A percentile compares a stretch with the other conserved stretches of the same genome.
Conservation (phyloP, 2,797 vertebrate species). For the Chelon labrosus region DNA sequence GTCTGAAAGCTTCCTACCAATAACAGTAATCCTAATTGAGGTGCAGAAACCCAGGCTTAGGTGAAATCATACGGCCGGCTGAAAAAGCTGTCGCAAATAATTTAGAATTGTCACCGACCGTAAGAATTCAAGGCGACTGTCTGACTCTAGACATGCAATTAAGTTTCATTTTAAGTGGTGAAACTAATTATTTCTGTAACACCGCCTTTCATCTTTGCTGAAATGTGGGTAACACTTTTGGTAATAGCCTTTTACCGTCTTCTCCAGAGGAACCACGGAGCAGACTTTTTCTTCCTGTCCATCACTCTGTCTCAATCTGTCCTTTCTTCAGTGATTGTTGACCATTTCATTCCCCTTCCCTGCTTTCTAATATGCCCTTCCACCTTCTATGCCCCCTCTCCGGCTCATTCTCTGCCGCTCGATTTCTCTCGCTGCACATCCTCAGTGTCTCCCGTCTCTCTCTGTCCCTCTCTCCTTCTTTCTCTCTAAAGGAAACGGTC, state of each 20-base stretch:
- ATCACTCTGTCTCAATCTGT: background rate
- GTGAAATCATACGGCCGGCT: slow-evolving; percentile 12
- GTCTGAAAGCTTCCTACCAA: slow-evolving; percentile 31
- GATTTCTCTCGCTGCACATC: slow-evolving; percentile 27
- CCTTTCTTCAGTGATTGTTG: background rate
- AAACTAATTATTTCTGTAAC: slow-evolving; percentile 43
- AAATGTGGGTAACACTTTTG: slow-evolving; percentile 20
- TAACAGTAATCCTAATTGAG: slow-evolving; percentile 40
- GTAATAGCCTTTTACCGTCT: slow-evolving; percentile 5
- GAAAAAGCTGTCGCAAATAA: slow-evolving; percentile 15
- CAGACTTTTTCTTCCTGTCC: slow-evolving; percentile 1
- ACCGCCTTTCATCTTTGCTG: slow-evolving; percentile 20
- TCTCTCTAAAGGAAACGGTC: slow-evolving; percentile 43
- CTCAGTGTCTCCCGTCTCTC: slow-evolving; percentile 6
- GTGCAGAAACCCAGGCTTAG: slow-evolving; percentile 33
- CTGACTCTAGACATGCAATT: slow-evolving; percentile 61
- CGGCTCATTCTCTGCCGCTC: slow-evolving; percentile 18
- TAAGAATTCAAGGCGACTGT: slow-evolving; percentile 36
- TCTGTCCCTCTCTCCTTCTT: slow-evolving; percentile 18
- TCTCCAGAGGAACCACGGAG: background rate
- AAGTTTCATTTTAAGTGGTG: slow-evolving; percentile 44
- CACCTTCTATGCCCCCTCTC: slow-evolving; percentile 23
- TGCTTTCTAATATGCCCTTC: slow-evolving; percentile 11
- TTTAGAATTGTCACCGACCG: slow-evolving; percentile 26
- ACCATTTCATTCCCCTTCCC: slow-evolving; percentile 6